Evolutionary conservation across 2,888 invertebrate genomes (phyloP).

Genomic region (Spisula solida): DNA sequence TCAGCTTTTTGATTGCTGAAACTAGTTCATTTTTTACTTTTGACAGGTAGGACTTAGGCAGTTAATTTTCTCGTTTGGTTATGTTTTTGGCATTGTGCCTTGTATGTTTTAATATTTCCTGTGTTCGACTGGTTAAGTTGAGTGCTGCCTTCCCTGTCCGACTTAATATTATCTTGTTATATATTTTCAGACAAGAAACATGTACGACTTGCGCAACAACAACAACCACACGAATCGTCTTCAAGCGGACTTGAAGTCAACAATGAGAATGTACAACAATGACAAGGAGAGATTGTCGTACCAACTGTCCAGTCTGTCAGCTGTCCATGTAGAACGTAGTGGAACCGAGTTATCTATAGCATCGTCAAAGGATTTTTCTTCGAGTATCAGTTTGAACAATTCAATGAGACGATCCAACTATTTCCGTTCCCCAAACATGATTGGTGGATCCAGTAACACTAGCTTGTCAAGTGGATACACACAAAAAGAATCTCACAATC

Average conservation of each 20-base stretch:
- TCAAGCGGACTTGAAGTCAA: conserved; percentile 74
- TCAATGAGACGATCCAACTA: conserved; percentile 44
- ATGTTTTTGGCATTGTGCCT: no score
- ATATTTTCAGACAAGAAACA: conserved; percentile 44
- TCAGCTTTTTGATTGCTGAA: no score
- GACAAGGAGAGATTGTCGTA: conserved; percentile 74
- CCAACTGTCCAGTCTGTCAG: conserved; percentile 69
- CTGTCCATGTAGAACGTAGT: conserved; percentile 46
- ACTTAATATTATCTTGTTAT: background rate
- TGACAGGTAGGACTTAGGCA: no score
- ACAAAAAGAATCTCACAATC: background rate
- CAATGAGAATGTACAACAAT: conserved; percentile 74
- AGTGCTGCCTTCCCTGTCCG: no score
- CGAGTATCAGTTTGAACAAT: conserved; percentile 20
- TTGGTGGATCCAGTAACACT: conserved; percentile 51
- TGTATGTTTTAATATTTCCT: no score
- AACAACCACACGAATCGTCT: conserved; percentile 72
- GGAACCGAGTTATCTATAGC: conserved; percentile 55
- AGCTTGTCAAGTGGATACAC: conserved; percentile 18
- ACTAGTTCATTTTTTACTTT: no score
- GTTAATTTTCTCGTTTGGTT: no score
- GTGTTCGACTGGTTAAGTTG: no score
- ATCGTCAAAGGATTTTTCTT: conserved; percentile 45
- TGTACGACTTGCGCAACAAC: conserved; percentile 73
- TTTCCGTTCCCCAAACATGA: conserved; percentile 73